These are phyloP conservation scores for Mormyrus hasselquistii DNA, from an alignment of 2,797 vertebrate species.

Conservation along the genomic window DNA sequence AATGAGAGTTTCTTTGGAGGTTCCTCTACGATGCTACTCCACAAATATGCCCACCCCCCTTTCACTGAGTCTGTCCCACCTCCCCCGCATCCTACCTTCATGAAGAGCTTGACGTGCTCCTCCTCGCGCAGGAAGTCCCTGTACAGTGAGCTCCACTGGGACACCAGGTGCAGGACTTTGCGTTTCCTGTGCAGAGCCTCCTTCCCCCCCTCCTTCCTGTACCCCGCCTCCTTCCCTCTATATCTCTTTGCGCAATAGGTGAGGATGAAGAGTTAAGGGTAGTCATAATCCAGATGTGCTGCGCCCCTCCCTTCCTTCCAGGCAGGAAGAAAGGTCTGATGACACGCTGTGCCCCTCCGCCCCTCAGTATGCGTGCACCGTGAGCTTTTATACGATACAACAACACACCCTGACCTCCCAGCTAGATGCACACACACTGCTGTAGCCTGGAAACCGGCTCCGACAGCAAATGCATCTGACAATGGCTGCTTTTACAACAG, in stretches of 20 bases:
- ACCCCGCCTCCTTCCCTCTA: slow-evolving; percentile 72
- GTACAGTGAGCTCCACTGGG: slow-evolving; percentile 84
- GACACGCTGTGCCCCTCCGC: not conserved
- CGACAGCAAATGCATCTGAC: not conserved
- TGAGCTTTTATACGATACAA: not conserved
- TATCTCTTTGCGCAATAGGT: slow-evolving; percentile 88
- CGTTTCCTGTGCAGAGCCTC: slow-evolving; percentile 81
- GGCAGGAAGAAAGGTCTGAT: not conserved
- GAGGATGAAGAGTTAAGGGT: slow-evolving; percentile 52
- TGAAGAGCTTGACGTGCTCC: slow-evolving; percentile 84
- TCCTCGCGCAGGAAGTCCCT: slow-evolving; percentile 83
- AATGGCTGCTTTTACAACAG: not conserved
- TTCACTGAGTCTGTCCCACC: not conserved
- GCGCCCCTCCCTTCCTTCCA: not conserved
- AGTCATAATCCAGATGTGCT: not conserved
- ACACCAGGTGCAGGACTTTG: slow-evolving; percentile 87
- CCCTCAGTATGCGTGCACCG: not conserved
- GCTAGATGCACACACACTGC: not conserved
- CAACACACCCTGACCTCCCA: not conserved
- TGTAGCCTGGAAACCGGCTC: not conserved
- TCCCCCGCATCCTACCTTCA: slow-evolving; percentile 69
- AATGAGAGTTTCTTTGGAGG: not conserved
- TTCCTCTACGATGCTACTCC: not conserved
- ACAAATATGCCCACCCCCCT: not conserved
- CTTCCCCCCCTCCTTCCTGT: slow-evolving; percentile 62